Conservation (phyloP, 2,888 invertebrate genomes). For the Orgyia antiqua region DNA sequence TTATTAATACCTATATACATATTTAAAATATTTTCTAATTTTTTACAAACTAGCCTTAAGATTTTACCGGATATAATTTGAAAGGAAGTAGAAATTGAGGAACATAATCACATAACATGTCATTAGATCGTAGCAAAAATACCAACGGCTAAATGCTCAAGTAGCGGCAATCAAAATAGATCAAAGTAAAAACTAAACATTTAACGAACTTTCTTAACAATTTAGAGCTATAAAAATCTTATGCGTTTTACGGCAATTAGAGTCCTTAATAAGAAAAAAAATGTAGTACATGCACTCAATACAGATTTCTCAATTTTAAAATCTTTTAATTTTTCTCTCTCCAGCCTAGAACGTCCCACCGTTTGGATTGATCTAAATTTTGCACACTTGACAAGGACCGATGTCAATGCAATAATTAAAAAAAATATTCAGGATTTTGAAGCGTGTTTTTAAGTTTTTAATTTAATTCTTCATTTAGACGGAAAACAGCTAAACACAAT, state of each 20-base stretch:
- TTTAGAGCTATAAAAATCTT: slow-evolving; percentile 9
- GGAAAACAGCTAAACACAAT: no score
- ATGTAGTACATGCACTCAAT: not conserved
- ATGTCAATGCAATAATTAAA: no score
- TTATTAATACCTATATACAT: not conserved
- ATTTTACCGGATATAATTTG: not conserved
- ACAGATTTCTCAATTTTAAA: slow-evolving; percentile 5
- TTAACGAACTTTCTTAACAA: slow-evolving; percentile 18
- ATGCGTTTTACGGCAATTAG: slow-evolving; percentile 8
- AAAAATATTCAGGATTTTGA: no score
- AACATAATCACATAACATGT: slow-evolving; percentile 2
- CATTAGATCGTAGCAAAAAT: slow-evolving; percentile 1
- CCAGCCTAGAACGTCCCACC: no score
- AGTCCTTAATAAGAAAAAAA: slow-evolving; percentile 2
- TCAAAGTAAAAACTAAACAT: slow-evolving; percentile 16
- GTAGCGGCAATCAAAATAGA: slow-evolving; percentile 14
- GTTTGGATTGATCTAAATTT: no score
- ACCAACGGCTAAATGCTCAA: slow-evolving; percentile 6
- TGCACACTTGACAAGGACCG: no score
- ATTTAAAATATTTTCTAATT: slow-evolving; percentile 1
- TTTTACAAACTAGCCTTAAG: not conserved
- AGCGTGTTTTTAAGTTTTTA: no score
- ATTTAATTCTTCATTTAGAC: no score
- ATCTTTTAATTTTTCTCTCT: no score
- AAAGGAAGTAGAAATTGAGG: slow-evolving; percentile 3